These are phyloP conservation scores for Scaptomyza tumidula DNA, from an alignment of 2,888 invertebrate species.

Conservation along the genomic window DNA sequence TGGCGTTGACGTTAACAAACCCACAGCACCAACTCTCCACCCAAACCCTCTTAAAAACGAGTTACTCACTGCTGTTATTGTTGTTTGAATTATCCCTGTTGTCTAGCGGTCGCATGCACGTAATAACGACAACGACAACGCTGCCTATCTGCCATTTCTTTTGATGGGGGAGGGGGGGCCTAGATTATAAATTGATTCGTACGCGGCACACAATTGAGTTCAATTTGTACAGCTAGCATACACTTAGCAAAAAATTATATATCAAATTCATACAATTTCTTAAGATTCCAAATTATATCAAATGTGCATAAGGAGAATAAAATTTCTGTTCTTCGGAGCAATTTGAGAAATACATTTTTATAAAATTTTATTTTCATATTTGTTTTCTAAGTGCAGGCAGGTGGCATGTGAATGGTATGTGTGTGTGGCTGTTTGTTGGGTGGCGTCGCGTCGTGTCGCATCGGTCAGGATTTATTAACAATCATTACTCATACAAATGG, in stretches of 20 bases:
- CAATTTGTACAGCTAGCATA: slow-evolving; percentile 61
- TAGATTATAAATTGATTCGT: slow-evolving; percentile 81
- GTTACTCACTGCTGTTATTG: slow-evolving; percentile 28
- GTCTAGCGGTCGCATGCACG: slow-evolving; percentile 60
- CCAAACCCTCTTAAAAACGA: slow-evolving; percentile 23
- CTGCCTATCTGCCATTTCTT: slow-evolving; percentile 38
- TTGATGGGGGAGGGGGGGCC: slow-evolving; percentile 3
- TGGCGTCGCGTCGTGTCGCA: slow-evolving; percentile 1
- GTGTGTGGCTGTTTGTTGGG: background rate
- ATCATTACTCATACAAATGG: slow-evolving; percentile 82
- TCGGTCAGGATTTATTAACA: slow-evolving; percentile 74
- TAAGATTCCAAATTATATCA: too few relatives aligned
- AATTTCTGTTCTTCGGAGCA: background rate
- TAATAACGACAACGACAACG: slow-evolving; percentile 57
- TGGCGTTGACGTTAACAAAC: slow-evolving; percentile 75
- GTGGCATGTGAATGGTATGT: slow-evolving; percentile 21
- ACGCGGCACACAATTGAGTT: slow-evolving; percentile 77
- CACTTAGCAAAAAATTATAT: background rate
- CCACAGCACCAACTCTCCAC: slow-evolving; percentile 61
- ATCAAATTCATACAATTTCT: too few relatives aligned
- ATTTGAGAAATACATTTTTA: too few relatives aligned
- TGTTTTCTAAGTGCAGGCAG: slow-evolving; percentile 30
- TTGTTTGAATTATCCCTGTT: slow-evolving; percentile 39
- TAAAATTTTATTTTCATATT: background rate
- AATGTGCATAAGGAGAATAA: too few relatives aligned